Evolutionary conservation across 2,888 invertebrate genomes (phyloP).

Genomic region (Drosophila diplacantha): DNA sequence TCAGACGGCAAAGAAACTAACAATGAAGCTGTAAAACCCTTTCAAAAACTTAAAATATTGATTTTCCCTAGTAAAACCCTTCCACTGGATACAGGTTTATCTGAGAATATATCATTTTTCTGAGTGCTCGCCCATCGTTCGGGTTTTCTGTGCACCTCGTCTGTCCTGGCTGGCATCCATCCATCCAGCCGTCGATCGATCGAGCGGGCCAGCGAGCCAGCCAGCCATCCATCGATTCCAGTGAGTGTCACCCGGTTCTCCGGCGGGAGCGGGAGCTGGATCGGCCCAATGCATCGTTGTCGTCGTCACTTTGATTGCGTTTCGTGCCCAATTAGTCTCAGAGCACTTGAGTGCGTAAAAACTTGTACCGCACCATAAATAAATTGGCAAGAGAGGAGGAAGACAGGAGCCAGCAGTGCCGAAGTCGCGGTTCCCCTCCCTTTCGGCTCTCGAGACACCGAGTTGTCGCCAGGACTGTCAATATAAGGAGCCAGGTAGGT

Average conservation of each 20-base stretch:
- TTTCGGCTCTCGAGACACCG: constrained; percentile 47
- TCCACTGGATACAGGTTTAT: background rate
- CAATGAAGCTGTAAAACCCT: background rate
- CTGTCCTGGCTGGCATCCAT: constrained; percentile 22
- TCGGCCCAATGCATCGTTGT: constrained; percentile 46
- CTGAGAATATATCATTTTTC: background rate
- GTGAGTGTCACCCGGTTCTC: constrained; percentile 35
- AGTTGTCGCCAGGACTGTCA: constrained; percentile 70
- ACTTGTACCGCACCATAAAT: constrained; percentile 77
- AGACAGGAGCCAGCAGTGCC: constrained; percentile 64
- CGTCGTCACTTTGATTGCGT: constrained; percentile 74
- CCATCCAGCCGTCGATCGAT: constrained; percentile 23
- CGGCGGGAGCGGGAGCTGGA: constrained; percentile 15
- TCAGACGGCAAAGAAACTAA: background rate
- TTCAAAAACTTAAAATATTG: background rate
- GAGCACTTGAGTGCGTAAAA: constrained; percentile 77
- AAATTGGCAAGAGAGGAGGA: constrained; percentile 74
- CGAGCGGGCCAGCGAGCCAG: constrained; percentile 7
- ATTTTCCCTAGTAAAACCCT: no score
- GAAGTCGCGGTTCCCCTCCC: constrained; percentile 9
- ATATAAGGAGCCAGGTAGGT: constrained; percentile 51
- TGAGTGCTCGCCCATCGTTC: constrained; percentile 17
- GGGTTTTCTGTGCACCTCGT: constrained; percentile 21
- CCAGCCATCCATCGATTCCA: constrained; percentile 27
- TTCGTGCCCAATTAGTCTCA: constrained; percentile 78